Evolutionary conservation across 2,113 vertebrate genomes (phyloP).

Genomic region (Neofelis nebulosa): DNA sequence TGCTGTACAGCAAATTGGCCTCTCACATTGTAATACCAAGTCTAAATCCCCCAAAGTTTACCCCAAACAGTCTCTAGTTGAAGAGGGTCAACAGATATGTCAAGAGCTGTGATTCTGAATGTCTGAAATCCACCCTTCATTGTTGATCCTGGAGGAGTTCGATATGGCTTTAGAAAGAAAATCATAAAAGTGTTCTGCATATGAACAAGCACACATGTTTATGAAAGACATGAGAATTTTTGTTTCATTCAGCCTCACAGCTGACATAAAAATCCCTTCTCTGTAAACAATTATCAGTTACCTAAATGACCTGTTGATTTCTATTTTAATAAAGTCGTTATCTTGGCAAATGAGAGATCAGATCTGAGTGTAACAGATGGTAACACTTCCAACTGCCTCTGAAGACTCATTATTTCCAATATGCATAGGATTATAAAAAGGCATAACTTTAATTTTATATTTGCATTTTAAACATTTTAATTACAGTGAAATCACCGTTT

Average conservation of each 20-base stretch:
- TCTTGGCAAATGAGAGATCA: not conserved
- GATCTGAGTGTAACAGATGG: not conserved
- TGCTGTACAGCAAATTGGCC: not conserved
- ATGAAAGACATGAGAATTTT: not conserved
- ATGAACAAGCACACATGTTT: not conserved
- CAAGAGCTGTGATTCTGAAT: not conserved
- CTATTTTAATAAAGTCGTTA: not conserved
- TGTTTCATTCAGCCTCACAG: not conserved
- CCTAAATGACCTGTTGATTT: not conserved
- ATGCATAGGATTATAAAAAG: not conserved
- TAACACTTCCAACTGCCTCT: not conserved
- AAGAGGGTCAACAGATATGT: not conserved
- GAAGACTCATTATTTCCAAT: not conserved
- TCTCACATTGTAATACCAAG: not conserved
- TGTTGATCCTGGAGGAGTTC: not conserved
- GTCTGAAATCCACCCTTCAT: not conserved
- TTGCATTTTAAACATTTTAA: not conserved
- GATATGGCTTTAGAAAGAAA: not conserved
- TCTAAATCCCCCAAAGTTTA: not conserved
- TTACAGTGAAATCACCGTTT: not conserved
- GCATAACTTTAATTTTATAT: not conserved
- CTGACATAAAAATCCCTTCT: not conserved
- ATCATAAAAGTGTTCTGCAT: not conserved
- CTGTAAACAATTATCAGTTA: not conserved
- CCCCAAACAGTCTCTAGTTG: not conserved